Evolutionary conservation across 2,888 invertebrate species (phyloP), one percentile per base, ranked within the genome.

Genomic region (Xestobium rufovillosum): DNA sequence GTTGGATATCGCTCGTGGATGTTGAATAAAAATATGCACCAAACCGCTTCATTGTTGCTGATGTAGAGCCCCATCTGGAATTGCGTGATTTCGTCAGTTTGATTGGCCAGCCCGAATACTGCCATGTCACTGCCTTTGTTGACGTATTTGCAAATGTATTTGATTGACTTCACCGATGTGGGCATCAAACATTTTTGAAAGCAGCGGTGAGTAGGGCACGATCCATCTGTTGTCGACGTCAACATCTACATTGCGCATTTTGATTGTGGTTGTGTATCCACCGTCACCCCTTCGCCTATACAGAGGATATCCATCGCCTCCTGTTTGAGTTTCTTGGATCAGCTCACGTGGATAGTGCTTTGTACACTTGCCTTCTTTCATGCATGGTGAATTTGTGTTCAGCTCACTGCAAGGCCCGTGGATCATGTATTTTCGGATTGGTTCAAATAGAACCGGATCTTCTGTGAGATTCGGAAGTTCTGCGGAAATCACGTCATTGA

Each of bases 121-220:
- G 42, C 56, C 52, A 36, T 34, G 39, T 48, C 60, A 41, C 56
- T 58, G 15, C 61, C 61, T 57, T 66, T 66, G 33, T 53, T 61
- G 14, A 67, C 56, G 49, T 67, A 67, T 47, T 65, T 63, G 44
- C 60, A 61, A 41, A 66, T 53, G 38, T 63, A 63, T 51, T 63
- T 63, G 12, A 64, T 61, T 0, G 53, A 50, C 41, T 65, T 62
- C 0, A 68, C 59, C 0, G 62, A 65, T 57, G 41, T 65, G 61
- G 1, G 57, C 54, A 30, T 59, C 45, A 28, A 50, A 59, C 6
- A 45, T 50, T 39, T 51, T 53, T 1, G 46, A 52, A 2, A 59
- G 48, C 17, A 56, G 19, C 31, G 54, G 55, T 4, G 42, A 48
- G 45, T 48, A 52, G 15, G 52, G 56, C 14, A 57, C 47, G 17